These are phyloP conservation scores for Lacerta bilineata DNA, from an alignment of 2,797 vertebrate species.

Conservation along the genomic window DNA sequence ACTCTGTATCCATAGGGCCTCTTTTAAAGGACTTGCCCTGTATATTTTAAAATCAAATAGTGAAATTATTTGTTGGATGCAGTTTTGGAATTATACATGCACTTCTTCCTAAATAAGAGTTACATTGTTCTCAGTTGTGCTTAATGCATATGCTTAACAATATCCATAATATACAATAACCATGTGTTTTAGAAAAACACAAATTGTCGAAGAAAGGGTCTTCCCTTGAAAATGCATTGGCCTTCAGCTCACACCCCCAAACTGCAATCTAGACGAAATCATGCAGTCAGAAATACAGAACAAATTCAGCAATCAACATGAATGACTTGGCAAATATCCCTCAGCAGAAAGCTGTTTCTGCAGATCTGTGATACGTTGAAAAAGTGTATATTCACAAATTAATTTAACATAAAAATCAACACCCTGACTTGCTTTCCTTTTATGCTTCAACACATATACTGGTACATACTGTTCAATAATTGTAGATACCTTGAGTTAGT, in stretches of 20 bases:
- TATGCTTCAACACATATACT: neutral
- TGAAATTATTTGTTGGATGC: neutral
- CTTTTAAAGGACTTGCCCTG: too few relatives aligned
- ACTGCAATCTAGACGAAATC: neutral
- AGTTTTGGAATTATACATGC: neutral
- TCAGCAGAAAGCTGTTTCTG: neutral
- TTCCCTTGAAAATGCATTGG: neutral
- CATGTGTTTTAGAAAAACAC: neutral
- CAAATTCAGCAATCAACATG: neutral
- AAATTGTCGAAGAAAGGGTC: neutral
- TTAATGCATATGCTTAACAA: neutral
- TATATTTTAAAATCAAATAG: neutral
- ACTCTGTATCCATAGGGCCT: too few relatives aligned
- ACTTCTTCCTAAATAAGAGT: neutral
- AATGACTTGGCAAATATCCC: neutral
- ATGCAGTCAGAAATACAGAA: neutral
- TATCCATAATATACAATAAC: neutral
- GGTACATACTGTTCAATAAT: rapidly evolving
- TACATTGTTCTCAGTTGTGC: neutral
- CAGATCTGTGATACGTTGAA: neutral
- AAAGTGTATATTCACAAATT: neutral
- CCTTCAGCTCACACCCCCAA: neutral
- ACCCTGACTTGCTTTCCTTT: constrained; percentile 19
- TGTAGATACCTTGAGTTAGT: constrained; percentile 92
- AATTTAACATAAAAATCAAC: constrained; percentile 24